Conservation (phyloP, 2,888 invertebrate species). For the Agriopis marginaria region DNA sequence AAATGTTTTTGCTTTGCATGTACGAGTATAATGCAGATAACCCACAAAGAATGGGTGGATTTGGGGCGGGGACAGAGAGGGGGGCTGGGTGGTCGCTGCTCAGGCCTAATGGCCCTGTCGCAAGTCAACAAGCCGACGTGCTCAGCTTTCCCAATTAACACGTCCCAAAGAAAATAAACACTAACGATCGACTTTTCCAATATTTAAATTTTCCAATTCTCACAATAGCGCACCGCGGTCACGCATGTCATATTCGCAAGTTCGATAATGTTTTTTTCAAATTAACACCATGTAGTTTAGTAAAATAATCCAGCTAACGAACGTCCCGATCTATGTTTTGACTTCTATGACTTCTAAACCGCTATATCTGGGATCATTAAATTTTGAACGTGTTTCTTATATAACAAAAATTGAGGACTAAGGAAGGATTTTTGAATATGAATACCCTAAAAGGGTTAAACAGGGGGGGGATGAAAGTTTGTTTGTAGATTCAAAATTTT, state of each 20-base stretch:
- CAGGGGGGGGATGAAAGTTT: no score
- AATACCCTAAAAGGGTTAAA: no score
- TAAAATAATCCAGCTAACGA: constrained; percentile 1
- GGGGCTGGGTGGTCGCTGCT: constrained; percentile 47
- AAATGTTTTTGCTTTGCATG: constrained; percentile 39
- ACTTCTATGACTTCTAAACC: neutral
- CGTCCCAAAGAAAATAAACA: constrained; percentile 70
- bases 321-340: neutral
- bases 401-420: no score
- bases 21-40: constrained; percentile 61
- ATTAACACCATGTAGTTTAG: neutral
- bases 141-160: constrained; percentile 73
- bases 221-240: constrained; percentile 16
- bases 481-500: no score
- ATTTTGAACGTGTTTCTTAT: neutral
- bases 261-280: constrained; percentile 5
- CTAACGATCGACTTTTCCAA: constrained; percentile 58
- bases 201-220: constrained; percentile 54
- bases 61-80: constrained; percentile 47
- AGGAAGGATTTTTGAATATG: no score
- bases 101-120: constrained; percentile 72
- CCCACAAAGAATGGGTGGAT: constrained; percentile 61
- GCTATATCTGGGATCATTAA: no score
- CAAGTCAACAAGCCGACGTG: constrained; percentile 78
- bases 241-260: constrained; percentile 2